Conservation (phyloP, 2,113 vertebrate species). For the Clinocottus analis region DNA sequence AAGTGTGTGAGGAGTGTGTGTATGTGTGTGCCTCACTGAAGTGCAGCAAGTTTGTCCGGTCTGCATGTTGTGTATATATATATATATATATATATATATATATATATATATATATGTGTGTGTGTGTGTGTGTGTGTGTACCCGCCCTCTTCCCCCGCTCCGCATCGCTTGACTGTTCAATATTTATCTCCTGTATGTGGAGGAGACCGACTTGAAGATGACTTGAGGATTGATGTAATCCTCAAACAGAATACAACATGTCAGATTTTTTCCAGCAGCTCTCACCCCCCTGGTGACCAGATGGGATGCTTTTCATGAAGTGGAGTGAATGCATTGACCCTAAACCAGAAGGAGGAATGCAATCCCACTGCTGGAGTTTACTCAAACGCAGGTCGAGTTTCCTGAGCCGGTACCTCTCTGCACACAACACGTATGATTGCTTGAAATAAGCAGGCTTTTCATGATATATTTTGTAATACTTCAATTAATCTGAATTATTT, state of each 20-base stretch:
- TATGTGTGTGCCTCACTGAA: constrained; percentile 25
- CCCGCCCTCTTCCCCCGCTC: constrained; percentile 3
- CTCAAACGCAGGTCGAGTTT: neutral
- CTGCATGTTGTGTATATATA: neutral
- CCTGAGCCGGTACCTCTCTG: neutral
- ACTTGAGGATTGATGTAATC: constrained; percentile 67
- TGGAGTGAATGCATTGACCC: constrained; percentile 44
- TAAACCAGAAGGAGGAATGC: neutral
- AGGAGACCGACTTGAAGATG: constrained; percentile 45
- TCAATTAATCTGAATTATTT: neutral
- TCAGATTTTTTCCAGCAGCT: constrained; percentile 64
- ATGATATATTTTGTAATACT: neutral
- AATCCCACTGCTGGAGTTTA: constrained; percentile 20
- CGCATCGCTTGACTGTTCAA: constrained; percentile 42
- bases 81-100: neutral
- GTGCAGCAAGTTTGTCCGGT: constrained; percentile 35
- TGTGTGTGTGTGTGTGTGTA: neutral
- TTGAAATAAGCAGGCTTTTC: neutral
- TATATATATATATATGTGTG: neutral
- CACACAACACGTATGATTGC: neutral
- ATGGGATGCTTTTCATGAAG: constrained; percentile 44
- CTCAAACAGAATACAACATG: constrained; percentile 75
- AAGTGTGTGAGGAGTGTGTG: constrained; percentile 40
- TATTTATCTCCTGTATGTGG: constrained; percentile 60
- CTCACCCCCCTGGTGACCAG: constrained; percentile 40